Conservation (phyloP, 2,113 vertebrate species). For the Corythaixoides concolor region DNA sequence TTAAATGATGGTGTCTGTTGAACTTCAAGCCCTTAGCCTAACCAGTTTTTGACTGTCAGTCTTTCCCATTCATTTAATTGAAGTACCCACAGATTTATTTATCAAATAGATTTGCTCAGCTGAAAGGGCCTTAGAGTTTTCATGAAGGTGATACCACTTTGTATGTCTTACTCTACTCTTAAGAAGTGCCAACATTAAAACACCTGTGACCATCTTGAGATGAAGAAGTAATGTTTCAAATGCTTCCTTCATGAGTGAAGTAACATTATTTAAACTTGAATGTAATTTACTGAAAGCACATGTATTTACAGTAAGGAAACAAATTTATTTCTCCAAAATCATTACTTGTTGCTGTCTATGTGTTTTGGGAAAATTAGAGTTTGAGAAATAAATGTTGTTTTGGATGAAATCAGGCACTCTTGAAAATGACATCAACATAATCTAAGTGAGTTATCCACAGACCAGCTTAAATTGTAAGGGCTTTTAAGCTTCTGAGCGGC, state of each 20-base stretch:
- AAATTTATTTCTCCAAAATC: not conserved
- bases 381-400: conserved; percentile 16
- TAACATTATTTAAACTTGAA: not conserved
- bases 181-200: not conserved
- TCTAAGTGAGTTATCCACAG: conserved; percentile 14
- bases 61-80: not conserved
- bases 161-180: not conserved
- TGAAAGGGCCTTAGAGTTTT: not conserved
- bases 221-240: not conserved
- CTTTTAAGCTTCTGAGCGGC: conserved; percentile 25
- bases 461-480: not conserved
- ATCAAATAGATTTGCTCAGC: not conserved
- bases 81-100: not conserved
- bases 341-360: not conserved
- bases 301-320: not conserved
- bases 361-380: conserved; percentile 3
- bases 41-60: not conserved
- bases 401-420: conserved; percentile 15
- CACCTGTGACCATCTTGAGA: not conserved
- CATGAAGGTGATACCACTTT: not conserved
- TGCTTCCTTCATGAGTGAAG: not conserved
- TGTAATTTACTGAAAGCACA: not conserved
- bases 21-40: not conserved
- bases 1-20: not conserved
- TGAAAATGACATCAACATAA: conserved; percentile 46